These are phyloP conservation scores for Dasyprocta punctata DNA, from an alignment of 2,113 vertebrate species.

Conservation along the genomic window DNA sequence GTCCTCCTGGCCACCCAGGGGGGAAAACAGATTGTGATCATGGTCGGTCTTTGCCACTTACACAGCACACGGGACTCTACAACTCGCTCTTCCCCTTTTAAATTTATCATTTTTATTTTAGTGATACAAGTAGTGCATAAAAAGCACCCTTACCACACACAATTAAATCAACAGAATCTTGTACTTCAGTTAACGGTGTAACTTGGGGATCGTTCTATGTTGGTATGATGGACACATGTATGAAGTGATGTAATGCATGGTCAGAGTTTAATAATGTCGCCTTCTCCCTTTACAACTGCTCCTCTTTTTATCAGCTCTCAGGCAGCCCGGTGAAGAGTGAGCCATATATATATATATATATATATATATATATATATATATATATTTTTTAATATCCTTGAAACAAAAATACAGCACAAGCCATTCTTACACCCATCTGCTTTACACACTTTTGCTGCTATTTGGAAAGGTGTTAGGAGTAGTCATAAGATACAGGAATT, in stretches of 20 bases:
- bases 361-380: not conserved
- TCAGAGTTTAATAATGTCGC: not conserved
- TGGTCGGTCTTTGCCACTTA: not conserved
- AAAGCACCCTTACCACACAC: not conserved
- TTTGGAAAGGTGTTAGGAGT: slow-evolving; percentile 39
- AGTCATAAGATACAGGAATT: not conserved
- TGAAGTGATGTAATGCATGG: not conserved
- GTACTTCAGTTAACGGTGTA: not conserved
- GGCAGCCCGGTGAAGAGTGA: not conserved
- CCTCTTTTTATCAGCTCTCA: not conserved
- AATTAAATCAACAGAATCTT: not conserved
- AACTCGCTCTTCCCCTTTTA: not conserved
- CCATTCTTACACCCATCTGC: not conserved
- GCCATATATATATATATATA: not conserved
- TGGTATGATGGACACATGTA: not conserved
- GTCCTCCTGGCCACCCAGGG: not conserved
- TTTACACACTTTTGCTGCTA: not conserved
- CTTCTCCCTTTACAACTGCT: too few relatives aligned
- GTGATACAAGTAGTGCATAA: not conserved
- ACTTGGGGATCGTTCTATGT: not conserved
- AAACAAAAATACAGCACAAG: not conserved
- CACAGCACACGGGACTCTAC: not conserved
- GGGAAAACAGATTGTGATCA: not conserved
- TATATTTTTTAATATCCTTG: not conserved
- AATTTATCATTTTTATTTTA: not conserved